Conservation (phyloP, 2,888 invertebrate species). For the Cryptus armator region DNA sequence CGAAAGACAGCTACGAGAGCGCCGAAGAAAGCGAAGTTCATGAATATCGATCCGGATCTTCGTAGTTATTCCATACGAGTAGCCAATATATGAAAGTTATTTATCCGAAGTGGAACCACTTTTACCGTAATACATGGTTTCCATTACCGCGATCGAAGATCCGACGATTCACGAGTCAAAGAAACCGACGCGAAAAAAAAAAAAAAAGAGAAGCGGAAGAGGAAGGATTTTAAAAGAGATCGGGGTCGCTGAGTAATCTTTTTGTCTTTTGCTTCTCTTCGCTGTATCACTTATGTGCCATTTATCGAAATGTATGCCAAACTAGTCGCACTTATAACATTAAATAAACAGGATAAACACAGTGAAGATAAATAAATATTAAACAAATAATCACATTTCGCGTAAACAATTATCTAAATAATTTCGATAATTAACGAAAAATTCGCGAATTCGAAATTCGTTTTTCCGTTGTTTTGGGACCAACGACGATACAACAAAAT, state of each 20-base stretch:
- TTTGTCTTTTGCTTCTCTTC: not conserved
- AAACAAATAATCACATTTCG: too few relatives aligned
- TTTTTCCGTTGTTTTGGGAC: too few relatives aligned
- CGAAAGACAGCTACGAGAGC: not conserved
- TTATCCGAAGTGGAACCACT: constrained; percentile 25
- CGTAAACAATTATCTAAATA: too few relatives aligned
- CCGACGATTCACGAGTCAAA: not conserved
- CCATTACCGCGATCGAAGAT: not conserved
- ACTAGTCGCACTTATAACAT: constrained; percentile 30
- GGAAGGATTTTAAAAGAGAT: constrained; percentile 13
- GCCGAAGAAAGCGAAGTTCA: constrained; percentile 24
- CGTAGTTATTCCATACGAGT: not conserved
- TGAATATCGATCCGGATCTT: constrained; percentile 14
- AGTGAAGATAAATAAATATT: not conserved
- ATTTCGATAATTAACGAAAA: too few relatives aligned
- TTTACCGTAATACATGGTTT: constrained; percentile 9
- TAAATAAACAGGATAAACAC: not conserved
- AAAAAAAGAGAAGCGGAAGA: constrained; percentile 17
- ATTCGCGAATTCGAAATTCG: too few relatives aligned
- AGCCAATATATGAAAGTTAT: not conserved
- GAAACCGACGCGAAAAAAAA: not conserved
- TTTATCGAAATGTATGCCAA: constrained; percentile 28
- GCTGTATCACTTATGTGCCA: not conserved
- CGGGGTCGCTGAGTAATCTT: constrained; percentile 19
- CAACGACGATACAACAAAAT: too few relatives aligned